These are phyloP conservation scores for Bradysia coprophila DNA, from an alignment of 1,140 invertebrate species.

Conservation along the genomic window DNA sequence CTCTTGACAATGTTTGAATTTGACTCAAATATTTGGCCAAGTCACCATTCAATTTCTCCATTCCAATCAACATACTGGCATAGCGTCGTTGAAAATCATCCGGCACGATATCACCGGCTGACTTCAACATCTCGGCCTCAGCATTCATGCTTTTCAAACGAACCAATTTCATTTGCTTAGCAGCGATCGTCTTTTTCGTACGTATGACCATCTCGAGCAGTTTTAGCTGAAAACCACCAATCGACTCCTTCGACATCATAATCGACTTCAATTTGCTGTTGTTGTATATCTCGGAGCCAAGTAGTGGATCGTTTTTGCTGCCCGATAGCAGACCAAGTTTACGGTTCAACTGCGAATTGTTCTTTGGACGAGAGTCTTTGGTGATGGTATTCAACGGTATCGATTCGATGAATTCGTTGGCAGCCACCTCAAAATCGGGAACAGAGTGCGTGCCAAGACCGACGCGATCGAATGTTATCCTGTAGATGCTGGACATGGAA, in stretches of 20 bases:
- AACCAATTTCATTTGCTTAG: constrained; percentile 67
- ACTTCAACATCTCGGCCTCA: constrained; percentile 72
- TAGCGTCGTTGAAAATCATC: constrained; percentile 82
- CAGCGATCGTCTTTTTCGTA: constrained; percentile 66
- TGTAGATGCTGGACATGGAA: constrained; percentile 90
- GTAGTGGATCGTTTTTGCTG: constrained; percentile 29
- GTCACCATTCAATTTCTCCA: constrained; percentile 82
- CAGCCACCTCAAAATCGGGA: constrained; percentile 91
- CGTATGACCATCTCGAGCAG: constrained; percentile 73
- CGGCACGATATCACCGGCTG: constrained; percentile 53
- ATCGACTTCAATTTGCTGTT: constrained; percentile 11
- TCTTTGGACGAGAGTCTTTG: constrained; percentile 43
- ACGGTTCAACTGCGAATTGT: neutral
- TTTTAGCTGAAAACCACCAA: constrained; percentile 70
- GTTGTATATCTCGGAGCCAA: constrained; percentile 26
- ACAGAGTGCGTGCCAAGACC: constrained; percentile 92
- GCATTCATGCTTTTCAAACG: constrained; percentile 75
- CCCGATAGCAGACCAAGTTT: constrained; percentile 1
- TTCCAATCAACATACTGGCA: constrained; percentile 70
- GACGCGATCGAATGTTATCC: constrained; percentile 87
- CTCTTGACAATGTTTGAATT: constrained; percentile 67
- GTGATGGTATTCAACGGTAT: constrained; percentile 73
- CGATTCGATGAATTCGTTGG: constrained; percentile 80
- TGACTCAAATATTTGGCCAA: constrained; percentile 69
- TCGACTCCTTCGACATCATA: constrained; percentile 23